phyloP scores from a whole-genome alignment of 1,140 invertebrate genomes.

The Ceratosolen fusciceps region DNA sequence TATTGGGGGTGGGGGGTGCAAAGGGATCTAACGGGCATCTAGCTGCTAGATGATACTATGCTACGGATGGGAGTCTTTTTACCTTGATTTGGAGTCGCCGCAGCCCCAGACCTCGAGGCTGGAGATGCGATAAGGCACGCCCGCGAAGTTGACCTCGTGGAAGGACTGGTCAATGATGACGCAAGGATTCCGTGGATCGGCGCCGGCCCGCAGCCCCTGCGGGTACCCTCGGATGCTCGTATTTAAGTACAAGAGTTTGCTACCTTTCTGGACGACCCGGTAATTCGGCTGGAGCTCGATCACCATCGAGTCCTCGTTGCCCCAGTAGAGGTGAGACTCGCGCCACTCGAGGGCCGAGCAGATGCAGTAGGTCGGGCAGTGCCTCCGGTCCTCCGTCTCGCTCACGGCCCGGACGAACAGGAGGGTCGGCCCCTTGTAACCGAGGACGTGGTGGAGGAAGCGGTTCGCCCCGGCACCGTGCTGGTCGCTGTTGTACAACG shows the following conservation, averaged over 20 bases:
- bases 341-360: slow-evolving; percentile 87
- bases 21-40: too few relatives aligned
- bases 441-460: slow-evolving; percentile 88
- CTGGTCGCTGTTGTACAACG: slow-evolving; percentile 86
- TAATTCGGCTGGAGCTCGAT: slow-evolving; percentile 86
- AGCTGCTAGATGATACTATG: too few relatives aligned
- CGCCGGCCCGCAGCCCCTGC: slow-evolving; percentile 85
- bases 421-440: slow-evolving; percentile 87
- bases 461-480: slow-evolving; percentile 90
- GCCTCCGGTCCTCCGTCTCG: slow-evolving; percentile 68
- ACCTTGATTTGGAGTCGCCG: slow-evolving; percentile 78
- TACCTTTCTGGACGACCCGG: slow-evolving; percentile 77
- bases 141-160: slow-evolving; percentile 63
- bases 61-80: too few relatives aligned
- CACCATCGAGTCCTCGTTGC: slow-evolving; percentile 81
- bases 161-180: slow-evolving; percentile 76
- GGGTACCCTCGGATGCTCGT: slow-evolving; percentile 87
- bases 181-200: slow-evolving; percentile 81
- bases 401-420: slow-evolving; percentile 77
- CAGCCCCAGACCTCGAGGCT: slow-evolving; percentile 87
- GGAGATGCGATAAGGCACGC: slow-evolving; percentile 73
- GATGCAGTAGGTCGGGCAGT: slow-evolving; percentile 81
- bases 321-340: slow-evolving; percentile 88
- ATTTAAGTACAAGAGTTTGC: slow-evolving; percentile 88
- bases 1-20: too few relatives aligned